These are phyloP conservation scores for Mionectes olivaceus DNA, from an alignment of 2,797 vertebrate genomes.

Conservation along the genomic window DNA sequence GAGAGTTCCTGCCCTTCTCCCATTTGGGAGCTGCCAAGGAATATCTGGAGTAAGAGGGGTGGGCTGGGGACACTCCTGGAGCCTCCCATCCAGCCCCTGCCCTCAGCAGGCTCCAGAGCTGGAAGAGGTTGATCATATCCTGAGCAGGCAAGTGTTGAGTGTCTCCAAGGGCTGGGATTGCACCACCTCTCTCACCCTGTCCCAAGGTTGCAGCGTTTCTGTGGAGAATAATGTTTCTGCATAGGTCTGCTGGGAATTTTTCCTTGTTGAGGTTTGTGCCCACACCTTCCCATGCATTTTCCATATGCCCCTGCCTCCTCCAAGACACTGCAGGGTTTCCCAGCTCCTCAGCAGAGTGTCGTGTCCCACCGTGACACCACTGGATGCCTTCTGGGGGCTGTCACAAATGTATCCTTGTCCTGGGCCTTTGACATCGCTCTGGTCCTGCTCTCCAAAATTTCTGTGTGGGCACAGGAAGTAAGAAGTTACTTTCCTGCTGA, in stretches of 20 bases:
- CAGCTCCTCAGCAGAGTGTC: neutral
- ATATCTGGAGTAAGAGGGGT: neutral
- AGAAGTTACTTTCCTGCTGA: neutral
- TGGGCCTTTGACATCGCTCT: neutral
- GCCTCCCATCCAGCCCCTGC: neutral
- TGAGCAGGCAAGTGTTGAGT: neutral
- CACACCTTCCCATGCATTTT: neutral
- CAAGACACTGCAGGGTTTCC: neutral
- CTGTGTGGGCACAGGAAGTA: neutral
- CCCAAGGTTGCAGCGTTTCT: neutral
- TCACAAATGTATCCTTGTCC: neutral
- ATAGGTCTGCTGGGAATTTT: neutral
- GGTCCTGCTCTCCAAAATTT: neutral
- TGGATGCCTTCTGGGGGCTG: neutral
- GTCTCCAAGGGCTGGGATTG: neutral
- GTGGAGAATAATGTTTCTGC: neutral
- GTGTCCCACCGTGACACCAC: neutral
- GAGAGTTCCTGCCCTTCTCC: neutral
- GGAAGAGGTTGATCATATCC: neutral
- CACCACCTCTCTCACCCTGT: neutral
- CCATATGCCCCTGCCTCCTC: neutral
- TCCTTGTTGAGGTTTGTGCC: neutral
- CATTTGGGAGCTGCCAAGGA: neutral
- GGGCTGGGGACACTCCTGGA: neutral
- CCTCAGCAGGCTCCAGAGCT: neutral